Percentiles rank a stretch among this genome's conserved stretches.
Evolutionary conservation across 1,140 invertebrate genomes (phyloP).

Genomic region (Diorhabda carinulata): DNA sequence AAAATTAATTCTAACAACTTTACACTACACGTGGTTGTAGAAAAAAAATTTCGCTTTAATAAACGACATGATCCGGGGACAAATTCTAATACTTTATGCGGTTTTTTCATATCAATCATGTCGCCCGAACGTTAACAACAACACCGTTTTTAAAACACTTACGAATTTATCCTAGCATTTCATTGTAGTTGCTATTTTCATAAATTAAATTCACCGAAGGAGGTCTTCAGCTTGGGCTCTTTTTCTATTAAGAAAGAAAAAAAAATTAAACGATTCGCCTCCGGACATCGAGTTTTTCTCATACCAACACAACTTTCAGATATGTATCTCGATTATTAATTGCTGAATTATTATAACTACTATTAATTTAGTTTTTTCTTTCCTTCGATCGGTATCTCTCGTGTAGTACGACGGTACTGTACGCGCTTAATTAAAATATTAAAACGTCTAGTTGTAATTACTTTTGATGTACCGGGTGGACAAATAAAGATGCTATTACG

Average conservation of each 20-base stretch:
- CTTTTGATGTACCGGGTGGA: constrained; percentile 1
- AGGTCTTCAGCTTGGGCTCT: constrained; percentile 4
- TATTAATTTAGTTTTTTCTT: constrained; percentile 26
- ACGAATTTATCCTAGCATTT: background rate
- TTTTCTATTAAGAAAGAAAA: background rate
- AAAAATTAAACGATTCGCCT: constrained; percentile 5
- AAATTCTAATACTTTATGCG: constrained; percentile 1
- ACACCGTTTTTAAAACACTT: background rate
- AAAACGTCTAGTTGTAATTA: constrained; percentile 24
- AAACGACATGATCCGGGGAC: background rate
- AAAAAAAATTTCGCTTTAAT: constrained; percentile 5
- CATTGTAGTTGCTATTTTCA: constrained; percentile 5
- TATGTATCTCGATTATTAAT: constrained; percentile 31
- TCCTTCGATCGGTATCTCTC: constrained; percentile 25
- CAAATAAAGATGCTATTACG: too few species aligned
- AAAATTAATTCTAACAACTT: too few species aligned
- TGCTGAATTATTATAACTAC: constrained; percentile 29
- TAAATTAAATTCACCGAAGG: constrained; percentile 11
- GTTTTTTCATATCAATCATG: background rate
- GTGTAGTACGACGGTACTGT: constrained; percentile 14
- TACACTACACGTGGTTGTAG: too few species aligned
- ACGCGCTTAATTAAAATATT: constrained; percentile 28
- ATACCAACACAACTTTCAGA: constrained; percentile 18
- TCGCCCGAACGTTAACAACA: background rate
- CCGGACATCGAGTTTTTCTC: constrained; percentile 7